Evolutionary conservation across 2,113 vertebrate genomes (phyloP).

Genomic region (Clinocottus analis): DNA sequence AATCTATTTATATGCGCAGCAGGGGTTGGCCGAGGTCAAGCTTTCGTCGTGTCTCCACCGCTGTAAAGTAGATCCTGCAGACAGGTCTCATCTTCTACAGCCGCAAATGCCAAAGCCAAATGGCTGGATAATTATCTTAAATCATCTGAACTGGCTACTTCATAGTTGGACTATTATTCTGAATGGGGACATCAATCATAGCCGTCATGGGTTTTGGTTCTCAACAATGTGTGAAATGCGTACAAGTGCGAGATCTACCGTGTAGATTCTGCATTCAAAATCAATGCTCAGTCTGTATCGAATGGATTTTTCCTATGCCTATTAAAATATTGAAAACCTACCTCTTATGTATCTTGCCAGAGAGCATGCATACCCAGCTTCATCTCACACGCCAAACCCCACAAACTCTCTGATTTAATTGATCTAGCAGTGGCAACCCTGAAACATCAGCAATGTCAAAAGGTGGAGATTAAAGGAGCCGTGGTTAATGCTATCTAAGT

Average conservation of each 20-base stretch:
- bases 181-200: slow-evolving; percentile 29
- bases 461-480: neutral
- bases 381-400: no score
- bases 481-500: neutral
- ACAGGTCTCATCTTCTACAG: slow-evolving; percentile 15
- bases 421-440: neutral
- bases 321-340: neutral
- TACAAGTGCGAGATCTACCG: neutral
- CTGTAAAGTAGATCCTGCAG: neutral
- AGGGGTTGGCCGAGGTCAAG: neutral
- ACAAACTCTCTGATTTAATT: neutral
- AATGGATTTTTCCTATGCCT: neutral
- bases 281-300: neutral
- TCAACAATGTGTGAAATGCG: neutral
- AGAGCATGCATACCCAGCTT: neutral
- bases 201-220: slow-evolving; percentile 1
- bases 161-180: slow-evolving; percentile 20
- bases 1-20: neutral
- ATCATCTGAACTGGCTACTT: slow-evolving; percentile 30
- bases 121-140: slow-evolving; percentile 24
- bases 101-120: slow-evolving; percentile 5
- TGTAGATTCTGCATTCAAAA: neutral
- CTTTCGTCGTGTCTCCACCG: neutral
- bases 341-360: no score
- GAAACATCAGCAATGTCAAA: neutral